Conservation (phyloP, 1,140 invertebrate genomes). For the Carposina sasakii region DNA sequence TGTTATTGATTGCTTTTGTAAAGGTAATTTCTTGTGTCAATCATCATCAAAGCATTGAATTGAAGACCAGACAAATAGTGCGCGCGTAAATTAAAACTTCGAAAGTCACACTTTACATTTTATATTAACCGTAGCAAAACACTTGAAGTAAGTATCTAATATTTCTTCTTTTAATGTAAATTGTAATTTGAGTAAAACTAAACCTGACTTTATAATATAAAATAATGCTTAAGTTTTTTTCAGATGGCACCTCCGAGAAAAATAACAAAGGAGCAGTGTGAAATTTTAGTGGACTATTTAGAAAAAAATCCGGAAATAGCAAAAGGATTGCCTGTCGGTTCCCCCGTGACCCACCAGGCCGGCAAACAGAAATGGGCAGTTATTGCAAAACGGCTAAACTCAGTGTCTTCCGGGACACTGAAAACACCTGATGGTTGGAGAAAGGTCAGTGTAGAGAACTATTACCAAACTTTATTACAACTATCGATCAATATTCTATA, state of each 20-base stretch:
- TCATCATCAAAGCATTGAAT: too few species aligned
- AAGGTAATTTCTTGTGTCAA: slow-evolving; percentile 59
- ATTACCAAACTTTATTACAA: too few species aligned
- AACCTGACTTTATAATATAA: too few species aligned
- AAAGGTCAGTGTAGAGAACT: slow-evolving; percentile 37
- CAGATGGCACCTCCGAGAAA: slow-evolving; percentile 58
- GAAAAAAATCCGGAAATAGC: slow-evolving; percentile 53
- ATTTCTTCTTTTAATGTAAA: too few species aligned
- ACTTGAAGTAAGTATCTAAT: too few species aligned
- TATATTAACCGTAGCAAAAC: slow-evolving; percentile 3
- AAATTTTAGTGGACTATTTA: slow-evolving; percentile 53
- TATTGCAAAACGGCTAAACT: slow-evolving; percentile 49
- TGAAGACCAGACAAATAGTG: slow-evolving; percentile 38
- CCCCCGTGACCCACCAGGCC: slow-evolving; percentile 34
- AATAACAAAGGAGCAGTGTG: slow-evolving; percentile 47
- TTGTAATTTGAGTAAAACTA: too few species aligned
- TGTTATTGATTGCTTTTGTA: slow-evolving; percentile 35
- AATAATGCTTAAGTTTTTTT: slow-evolving; percentile 11
- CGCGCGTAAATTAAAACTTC: too few species aligned
- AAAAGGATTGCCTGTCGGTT: slow-evolving; percentile 37
- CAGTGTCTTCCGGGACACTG: slow-evolving; percentile 40
- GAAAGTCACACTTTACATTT: too few species aligned
- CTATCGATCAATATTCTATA: too few species aligned
- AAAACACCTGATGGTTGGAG: slow-evolving; percentile 58
- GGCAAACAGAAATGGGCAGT: slow-evolving; percentile 45